phyloP scores from a whole-genome alignment of 2,888 invertebrate species.

The Cheiracanthium punctorium region DNA sequence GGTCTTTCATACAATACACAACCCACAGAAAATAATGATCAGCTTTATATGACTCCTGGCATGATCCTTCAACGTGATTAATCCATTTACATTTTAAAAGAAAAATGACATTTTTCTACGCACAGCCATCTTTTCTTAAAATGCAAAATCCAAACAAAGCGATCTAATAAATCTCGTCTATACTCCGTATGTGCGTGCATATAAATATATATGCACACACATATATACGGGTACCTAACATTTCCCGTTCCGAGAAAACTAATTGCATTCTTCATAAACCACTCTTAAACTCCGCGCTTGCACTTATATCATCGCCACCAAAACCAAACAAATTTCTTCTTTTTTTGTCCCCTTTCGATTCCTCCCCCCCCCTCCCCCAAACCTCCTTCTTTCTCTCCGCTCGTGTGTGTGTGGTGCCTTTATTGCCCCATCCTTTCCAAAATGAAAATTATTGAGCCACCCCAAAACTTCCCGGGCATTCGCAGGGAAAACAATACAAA shows the following conservation, averaged over 20 bases:
- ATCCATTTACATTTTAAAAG: neutral
- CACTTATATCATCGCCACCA: slow-evolving; percentile 57
- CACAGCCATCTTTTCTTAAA: slow-evolving; percentile 17
- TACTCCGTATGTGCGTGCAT: too few species aligned
- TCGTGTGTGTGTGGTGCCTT: slow-evolving; percentile 40
- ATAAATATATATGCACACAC: too few species aligned
- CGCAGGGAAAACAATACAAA: slow-evolving; percentile 65
- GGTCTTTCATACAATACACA: too few species aligned
- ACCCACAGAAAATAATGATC: too few species aligned
- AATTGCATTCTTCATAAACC: slow-evolving; percentile 69
- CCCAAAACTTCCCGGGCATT: slow-evolving; percentile 41
- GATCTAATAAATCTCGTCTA: slow-evolving; percentile 44
- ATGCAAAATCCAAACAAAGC: slow-evolving; percentile 46
- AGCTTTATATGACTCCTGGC: too few species aligned
- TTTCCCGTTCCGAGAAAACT: slow-evolving; percentile 37
- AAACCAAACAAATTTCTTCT: slow-evolving; percentile 50
- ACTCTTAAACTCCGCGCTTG: slow-evolving; percentile 54
- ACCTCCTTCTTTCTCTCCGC: neutral
- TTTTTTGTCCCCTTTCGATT: neutral
- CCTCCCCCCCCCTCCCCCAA: too few species aligned
- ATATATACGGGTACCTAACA: too few species aligned
- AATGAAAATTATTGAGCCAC: slow-evolving; percentile 66
- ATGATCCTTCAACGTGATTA: too few species aligned
- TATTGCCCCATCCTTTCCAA: slow-evolving; percentile 51
- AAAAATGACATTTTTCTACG: neutral